A percentile compares a stretch with the other conserved stretches of the same genome.
These are phyloP conservation scores for Endomychus coccineus DNA, from an alignment of 2,888 invertebrate genomes.

Conservation along the genomic window DNA sequence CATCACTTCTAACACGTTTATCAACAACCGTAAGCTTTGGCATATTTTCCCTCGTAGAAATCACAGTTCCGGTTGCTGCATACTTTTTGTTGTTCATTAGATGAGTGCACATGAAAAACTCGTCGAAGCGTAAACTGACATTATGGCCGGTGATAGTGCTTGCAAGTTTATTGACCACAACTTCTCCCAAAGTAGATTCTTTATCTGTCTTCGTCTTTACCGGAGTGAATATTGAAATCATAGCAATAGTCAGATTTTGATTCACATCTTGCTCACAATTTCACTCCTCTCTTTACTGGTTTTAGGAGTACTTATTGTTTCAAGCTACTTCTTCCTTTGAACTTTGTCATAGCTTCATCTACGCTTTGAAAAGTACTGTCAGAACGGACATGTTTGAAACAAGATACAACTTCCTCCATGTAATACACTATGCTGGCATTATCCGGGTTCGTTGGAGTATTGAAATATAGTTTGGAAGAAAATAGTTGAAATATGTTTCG, in stretches of 20 bases:
- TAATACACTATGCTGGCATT: conserved; percentile 1
- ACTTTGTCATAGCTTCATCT: conserved; percentile 17
- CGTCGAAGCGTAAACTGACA: conserved; percentile 12
- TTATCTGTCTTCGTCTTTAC: conserved; percentile 9
- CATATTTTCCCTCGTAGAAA: conserved; percentile 6
- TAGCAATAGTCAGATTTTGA: conserved; percentile 15
- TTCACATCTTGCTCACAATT: conserved; percentile 22
- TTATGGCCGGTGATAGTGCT: conserved; percentile 11
- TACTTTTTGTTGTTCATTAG: conserved; percentile 2
- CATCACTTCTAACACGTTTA: conserved; percentile 12
- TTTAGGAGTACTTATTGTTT: conserved; percentile 25
- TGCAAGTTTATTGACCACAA: conserved; percentile 14
- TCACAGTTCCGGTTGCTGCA: conserved; percentile 6
- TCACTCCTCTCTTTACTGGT: conserved; percentile 21
- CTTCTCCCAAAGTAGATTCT: conserved; percentile 16
- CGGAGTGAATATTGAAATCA: conserved; percentile 17
- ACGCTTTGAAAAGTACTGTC: conserved; percentile 15
- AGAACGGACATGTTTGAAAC: conserved; percentile 13
- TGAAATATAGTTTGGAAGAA: too few relatives aligned
- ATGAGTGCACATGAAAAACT: conserved; percentile 14
- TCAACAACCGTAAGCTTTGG: conserved; percentile 5
- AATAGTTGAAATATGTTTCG: too few relatives aligned
- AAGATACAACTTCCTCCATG: conserved; percentile 12
- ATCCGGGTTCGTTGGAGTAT: too few relatives aligned
- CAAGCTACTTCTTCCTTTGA: conserved; percentile 15